A percentile compares a stretch with the other conserved stretches of the same genome.
phyloP scores from a whole-genome alignment of 2,888 invertebrate genomes.

The Catocala nupta region DNA sequence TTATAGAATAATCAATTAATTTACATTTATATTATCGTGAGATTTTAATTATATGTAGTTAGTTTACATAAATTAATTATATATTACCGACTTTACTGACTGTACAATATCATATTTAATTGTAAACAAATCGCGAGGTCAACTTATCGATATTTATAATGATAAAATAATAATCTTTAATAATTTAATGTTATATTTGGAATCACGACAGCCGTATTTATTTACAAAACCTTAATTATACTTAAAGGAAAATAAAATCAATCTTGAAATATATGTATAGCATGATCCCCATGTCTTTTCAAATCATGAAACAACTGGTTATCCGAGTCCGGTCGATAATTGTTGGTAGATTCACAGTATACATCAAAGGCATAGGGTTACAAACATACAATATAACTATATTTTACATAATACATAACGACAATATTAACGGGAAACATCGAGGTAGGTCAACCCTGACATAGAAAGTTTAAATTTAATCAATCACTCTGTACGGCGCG shows the following conservation, averaged over 20 bases:
- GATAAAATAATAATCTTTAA: neutral
- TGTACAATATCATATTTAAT: slow-evolving; percentile 3
- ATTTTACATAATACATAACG: slow-evolving; percentile 14
- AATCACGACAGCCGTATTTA: slow-evolving; percentile 2
- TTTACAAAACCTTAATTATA: slow-evolving; percentile 1
- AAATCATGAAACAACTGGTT: too few species aligned
- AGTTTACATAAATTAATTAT: slow-evolving; percentile 6
- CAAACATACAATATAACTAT: neutral
- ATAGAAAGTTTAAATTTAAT: slow-evolving; percentile 46
- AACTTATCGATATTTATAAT: neutral
- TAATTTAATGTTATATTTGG: slow-evolving; percentile 2
- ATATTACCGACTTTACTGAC: slow-evolving; percentile 5
- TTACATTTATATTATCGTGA: slow-evolving; percentile 4
- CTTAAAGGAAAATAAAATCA: too few species aligned
- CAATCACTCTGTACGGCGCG: slow-evolving; percentile 35
- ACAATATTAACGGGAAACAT: slow-evolving; percentile 24
- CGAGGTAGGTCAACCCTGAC: slow-evolving; percentile 30
- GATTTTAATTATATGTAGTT: neutral
- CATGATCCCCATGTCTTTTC: too few species aligned
- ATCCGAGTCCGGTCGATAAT: too few species aligned
- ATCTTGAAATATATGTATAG: too few species aligned
- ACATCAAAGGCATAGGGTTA: neutral
- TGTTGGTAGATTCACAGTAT: too few species aligned
- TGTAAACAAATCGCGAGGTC: neutral
- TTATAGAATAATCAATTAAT: slow-evolving; percentile 4